Conservation (phyloP, 2,113 vertebrate species). For the Ptilonorhynchus violaceus region DNA sequence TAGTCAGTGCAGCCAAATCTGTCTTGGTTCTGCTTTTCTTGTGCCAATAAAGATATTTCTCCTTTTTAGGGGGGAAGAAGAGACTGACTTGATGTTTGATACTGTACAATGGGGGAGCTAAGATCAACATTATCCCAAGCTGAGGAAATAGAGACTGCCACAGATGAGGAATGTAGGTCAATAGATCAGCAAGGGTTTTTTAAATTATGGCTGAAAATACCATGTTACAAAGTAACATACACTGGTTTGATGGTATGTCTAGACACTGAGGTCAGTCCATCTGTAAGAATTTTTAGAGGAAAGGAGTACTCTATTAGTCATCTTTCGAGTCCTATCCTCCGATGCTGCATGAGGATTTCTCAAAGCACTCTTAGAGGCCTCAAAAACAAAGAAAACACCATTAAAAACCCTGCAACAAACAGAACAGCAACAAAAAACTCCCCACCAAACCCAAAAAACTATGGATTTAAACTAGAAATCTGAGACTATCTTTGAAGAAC, state of each 20-base stretch:
- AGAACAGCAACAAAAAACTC: not conserved
- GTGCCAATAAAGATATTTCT: not conserved
- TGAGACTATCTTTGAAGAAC: not conserved
- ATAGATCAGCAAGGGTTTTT: not conserved
- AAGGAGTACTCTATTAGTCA: not conserved
- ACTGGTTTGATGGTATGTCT: not conserved
- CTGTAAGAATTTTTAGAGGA: not conserved
- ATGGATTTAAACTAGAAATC: not conserved
- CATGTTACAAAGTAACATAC: not conserved
- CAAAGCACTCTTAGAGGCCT: not conserved
- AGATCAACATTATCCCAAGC: not conserved
- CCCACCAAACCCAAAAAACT: not conserved
- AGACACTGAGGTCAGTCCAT: not conserved
- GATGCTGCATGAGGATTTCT: not conserved
- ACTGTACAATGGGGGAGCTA: not conserved
- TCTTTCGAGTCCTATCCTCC: not conserved
- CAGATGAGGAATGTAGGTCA: not conserved
- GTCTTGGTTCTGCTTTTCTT: not conserved
- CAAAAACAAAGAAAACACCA: not conserved
- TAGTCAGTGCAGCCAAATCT: not conserved
- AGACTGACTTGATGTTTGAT: not conserved
- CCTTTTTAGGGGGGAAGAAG: not conserved
- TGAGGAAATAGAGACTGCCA: not conserved
- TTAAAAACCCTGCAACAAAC: not conserved
- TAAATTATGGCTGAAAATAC: not conserved